Conservation (phyloP, 92 coral and sea anemone genomes). For the Epizoanthus scotinus region DNA sequence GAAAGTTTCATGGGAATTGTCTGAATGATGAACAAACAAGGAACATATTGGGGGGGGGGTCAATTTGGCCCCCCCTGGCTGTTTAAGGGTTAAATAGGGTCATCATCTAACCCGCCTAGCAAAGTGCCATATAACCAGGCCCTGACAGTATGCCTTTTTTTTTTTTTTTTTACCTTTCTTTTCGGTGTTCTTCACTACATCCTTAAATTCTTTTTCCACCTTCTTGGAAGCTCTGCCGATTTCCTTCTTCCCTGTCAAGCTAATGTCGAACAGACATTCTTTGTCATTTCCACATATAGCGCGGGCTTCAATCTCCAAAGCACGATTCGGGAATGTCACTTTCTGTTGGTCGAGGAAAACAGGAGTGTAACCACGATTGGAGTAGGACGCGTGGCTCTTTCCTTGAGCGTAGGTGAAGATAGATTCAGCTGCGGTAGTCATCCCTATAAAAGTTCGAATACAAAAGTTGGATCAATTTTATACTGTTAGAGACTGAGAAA, state of each 20-base stretch:
- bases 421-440: background rate
- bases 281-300: constrained; percentile 31
- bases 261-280: constrained; percentile 37
- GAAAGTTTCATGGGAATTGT: too few relatives aligned
- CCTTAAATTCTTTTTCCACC: background rate
- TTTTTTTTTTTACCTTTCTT: constrained; percentile 15
- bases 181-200: background rate
- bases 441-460: background rate
- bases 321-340: background rate
- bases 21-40: too few relatives aligned
- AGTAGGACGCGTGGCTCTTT: background rate
- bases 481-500: too few relatives aligned
- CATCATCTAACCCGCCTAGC: too few relatives aligned
- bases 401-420: background rate
- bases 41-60: too few relatives aligned
- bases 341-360: constrained; percentile 10
- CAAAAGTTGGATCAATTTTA: background rate
- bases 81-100: too few relatives aligned
- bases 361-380: background rate
- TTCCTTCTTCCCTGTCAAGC: constrained; percentile 21
- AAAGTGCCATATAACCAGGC: too few relatives aligned
- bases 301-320: constrained; percentile 10
- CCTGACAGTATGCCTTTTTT: background rate
- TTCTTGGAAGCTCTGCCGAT: constrained; percentile 13
- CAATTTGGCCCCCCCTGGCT: too few relatives aligned